Base-by-base conservation (phyloP, 2,888 invertebrate genomes). In the Junonia oenone region DNA sequence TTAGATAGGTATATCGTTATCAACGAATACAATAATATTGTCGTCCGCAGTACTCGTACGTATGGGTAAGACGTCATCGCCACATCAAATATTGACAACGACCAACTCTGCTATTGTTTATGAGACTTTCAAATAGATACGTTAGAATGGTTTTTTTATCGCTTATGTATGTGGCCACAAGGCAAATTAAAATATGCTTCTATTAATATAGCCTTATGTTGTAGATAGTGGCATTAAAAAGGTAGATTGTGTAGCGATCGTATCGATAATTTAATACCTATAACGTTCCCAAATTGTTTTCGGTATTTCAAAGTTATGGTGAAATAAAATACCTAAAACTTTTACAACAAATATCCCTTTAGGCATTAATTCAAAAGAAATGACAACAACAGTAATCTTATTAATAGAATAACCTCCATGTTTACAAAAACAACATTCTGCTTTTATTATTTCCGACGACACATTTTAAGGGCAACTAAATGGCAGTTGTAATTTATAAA, bases 1-100 rank as follows among this genome's bases (percentile, higher is more conserved):
- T n/a, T n/a, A n/a, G n/a, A 22, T 17, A 40, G 38, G 19, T 40
- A 40, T 19, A 40, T 19, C 38, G n/a, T 40, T 40, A 40, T 40
- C 38, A 19, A 40, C 11, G 9, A 19, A 19, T 11, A 40, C 38
- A 6, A 40, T 40, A 9, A 22, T 22, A 27, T 51, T 31, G 14
- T 38, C 13, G 19, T n/a, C 15, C 15, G 9, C 13, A 29, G 47
- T 22, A 14, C 14, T 19, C 13, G 37, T 48, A 19, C 22, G 13
- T 14, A 19, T 15, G 50, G 52, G 49, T 68, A 69, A 73, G 69
- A 78, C 78, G 76, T 80, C 76, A 78, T 65, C 59, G 61, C 48
- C 59, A 66, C 48, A 53, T 67, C 70, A 74, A 81, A 79, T 81
- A 78, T 78, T 80, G 73, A 76, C 73, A 68, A 54, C 51, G 56